Evolutionary conservation across 2,113 vertebrate genomes (phyloP), one percentile per base, ranked within the genome.

Genomic region (Sylvia atricapilla): DNA sequence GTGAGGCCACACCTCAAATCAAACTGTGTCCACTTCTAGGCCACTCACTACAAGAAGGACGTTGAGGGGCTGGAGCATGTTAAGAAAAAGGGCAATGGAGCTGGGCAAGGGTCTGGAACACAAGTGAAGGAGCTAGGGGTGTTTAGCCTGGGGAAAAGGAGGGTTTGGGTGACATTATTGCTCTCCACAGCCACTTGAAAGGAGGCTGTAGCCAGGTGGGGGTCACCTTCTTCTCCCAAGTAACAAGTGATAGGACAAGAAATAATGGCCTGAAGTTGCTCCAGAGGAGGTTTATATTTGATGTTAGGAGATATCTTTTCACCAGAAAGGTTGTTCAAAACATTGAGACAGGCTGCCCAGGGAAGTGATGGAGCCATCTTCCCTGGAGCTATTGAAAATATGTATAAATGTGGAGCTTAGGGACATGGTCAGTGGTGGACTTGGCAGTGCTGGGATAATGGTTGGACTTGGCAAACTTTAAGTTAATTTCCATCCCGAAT

Each of bases 141-240:
- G 15, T 35, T 77, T 35, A 63, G 3, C 22, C 10, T 33, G 31
- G 19, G 56, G 6, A 43, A 49, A 55, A 56, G 22, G 17, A 66
- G 13, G 27, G 7, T 77, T 16, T 37, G 11, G 22, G 16, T 19
- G 10, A 44, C 35, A 17, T 76, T 4, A 2, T 23, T 1, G 5
- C 12, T 55, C 22, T n/a, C 17, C 15, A 35, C 23, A 44, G 11
- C 8, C 15, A 2, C 52, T 23, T 43, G 31, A 53, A 17, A 43
- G 10, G 8, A 50, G 2, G 7, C 0, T 43, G 43, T 37, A 78
- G 13, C 22, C 19, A 50, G 6, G 3, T n/a, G 49, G 22, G 7
- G 7, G 6, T 84, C 7, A 28, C 41, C 46, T 28, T 50, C 56
- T 44, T 70, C 27, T 58, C 43, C 15, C 64, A 64, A 4, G 13